Conservation (phyloP, 2,797 vertebrate species). For the Periparus ater region DNA sequence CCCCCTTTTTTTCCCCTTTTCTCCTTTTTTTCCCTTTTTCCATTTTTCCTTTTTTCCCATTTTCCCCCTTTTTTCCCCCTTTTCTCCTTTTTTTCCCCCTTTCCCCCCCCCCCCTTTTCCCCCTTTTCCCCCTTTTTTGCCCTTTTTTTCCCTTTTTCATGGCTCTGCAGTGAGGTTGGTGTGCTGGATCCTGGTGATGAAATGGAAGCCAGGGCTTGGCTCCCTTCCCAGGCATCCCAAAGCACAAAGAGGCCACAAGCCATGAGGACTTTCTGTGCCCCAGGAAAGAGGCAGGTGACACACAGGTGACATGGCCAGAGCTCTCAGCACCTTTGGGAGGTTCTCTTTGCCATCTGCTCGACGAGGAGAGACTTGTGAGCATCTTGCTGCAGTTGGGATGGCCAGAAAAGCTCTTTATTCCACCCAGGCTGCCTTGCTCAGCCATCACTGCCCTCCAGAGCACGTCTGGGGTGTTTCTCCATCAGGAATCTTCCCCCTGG, state of each 20-base stretch:
- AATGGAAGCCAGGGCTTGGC: neutral
- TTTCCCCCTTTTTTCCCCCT: too few species aligned
- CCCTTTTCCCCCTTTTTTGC: too few species aligned
- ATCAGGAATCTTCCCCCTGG: neutral
- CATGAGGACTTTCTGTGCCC: neutral
- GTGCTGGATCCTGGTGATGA: neutral
- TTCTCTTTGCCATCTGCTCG: neutral
- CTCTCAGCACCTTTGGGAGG: neutral
- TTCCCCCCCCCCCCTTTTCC: too few species aligned
- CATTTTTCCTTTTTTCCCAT: too few species aligned
- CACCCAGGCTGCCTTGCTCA: neutral
- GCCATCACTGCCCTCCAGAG: accelerated
- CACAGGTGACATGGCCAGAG: neutral
- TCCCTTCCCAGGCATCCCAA: neutral
- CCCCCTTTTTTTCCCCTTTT: too few species aligned
- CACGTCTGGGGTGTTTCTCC: neutral
- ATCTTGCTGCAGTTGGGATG: neutral
- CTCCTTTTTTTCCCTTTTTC: too few species aligned
- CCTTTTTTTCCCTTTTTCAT: too few species aligned
- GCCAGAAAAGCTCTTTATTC: neutral
- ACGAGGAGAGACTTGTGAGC: neutral
- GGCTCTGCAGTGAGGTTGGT: neutral
- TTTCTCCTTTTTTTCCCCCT: too few species aligned
- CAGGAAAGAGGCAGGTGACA: neutral
- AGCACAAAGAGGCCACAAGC: neutral